Evolutionary conservation across 2,888 invertebrate species (phyloP).

Genomic region (Sialis fuliginosa): DNA sequence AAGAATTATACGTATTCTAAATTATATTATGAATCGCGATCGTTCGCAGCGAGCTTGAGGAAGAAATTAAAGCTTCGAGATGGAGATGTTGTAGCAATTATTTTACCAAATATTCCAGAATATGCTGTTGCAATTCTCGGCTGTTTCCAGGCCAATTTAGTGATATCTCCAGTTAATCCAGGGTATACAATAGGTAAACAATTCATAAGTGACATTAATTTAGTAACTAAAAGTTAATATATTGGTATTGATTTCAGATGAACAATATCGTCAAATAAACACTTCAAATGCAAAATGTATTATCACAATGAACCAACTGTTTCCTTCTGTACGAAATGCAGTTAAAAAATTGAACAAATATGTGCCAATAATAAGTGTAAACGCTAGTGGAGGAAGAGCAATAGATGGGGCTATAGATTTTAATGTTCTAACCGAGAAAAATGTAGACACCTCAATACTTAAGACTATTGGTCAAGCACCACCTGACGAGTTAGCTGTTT

Average conservation of each 20-base stretch:
- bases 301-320: constrained; percentile 37
- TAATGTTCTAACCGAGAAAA: constrained; percentile 35
- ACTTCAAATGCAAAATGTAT: constrained; percentile 35
- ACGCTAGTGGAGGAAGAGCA: constrained; percentile 25
- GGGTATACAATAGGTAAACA: constrained; percentile 11
- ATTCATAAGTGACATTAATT: neutral
- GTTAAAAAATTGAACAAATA: constrained; percentile 25
- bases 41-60: constrained; percentile 17
- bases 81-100: constrained; percentile 18
- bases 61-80: constrained; percentile 16
- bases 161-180: constrained; percentile 13
- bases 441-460: constrained; percentile 30
- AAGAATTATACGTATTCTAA: constrained; percentile 17
- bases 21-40: constrained; percentile 12
- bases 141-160: constrained; percentile 14
- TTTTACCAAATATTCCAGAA: constrained; percentile 21
- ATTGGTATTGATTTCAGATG: no score
- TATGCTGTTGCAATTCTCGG: constrained; percentile 14
- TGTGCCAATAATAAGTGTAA: constrained; percentile 33
- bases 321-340: constrained; percentile 28
- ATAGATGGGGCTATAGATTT: constrained; percentile 41
- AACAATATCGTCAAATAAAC: no score
- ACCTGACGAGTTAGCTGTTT: constrained; percentile 40
- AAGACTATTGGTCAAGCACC: constrained; percentile 24
- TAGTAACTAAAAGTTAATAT: no score